Evolutionary conservation across 37 sponge, comb jelly and placozoan species (phyloP), one percentile per base, ranked within the genome.

Genomic region (Halisarca cf. caerulea): DNA sequence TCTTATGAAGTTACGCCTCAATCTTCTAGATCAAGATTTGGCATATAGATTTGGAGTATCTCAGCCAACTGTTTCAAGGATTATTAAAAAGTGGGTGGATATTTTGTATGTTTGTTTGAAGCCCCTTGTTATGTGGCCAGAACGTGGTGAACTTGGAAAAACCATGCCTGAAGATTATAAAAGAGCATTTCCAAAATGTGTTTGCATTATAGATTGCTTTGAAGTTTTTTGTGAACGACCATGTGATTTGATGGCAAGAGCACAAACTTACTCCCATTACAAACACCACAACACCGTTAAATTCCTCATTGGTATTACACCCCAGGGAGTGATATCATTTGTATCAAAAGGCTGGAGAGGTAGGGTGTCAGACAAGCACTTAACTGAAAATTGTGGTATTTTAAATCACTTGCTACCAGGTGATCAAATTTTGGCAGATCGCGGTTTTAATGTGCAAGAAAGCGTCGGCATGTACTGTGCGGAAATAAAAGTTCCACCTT

Each of bases 271-370:
- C 74, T 90, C 90, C n/a, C 58, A 81, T 0, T 90, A 89, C 62
- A 93, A 87, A 35, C 87, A 89, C 42, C 90, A 87, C 34, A 89
- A 93, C 45, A 93, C 94, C 36, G 82, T 80, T 20, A 93, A 93
- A 43, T 41, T 84, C 15, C 36, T 90, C 23, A 81, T 93, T 32
- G 89, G 89, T 4, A 86, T 90, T 7, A 81, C 88, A 40, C 91
- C 94, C 40, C 94, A 93, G 60, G 93, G 93, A 20, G 68, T 59
- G 30, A 86, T 93, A 33, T 34, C 85, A 28, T 93, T 80, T 51
- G 72, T 93, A 17, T 89, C 90, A 30, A 77, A 87, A 20, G 72
- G 64, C 25, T 90, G 91, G 88, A 84, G 95, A 37, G 95, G 95
- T 3, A 42, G 89, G 47, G 83, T 78, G 0, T 84, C 87, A 79